A percentile compares a stretch with the other conserved stretches of the same genome.
Conservation (phyloP, 2,113 vertebrate genomes). For the Phalacrocorax aristotelis region DNA sequence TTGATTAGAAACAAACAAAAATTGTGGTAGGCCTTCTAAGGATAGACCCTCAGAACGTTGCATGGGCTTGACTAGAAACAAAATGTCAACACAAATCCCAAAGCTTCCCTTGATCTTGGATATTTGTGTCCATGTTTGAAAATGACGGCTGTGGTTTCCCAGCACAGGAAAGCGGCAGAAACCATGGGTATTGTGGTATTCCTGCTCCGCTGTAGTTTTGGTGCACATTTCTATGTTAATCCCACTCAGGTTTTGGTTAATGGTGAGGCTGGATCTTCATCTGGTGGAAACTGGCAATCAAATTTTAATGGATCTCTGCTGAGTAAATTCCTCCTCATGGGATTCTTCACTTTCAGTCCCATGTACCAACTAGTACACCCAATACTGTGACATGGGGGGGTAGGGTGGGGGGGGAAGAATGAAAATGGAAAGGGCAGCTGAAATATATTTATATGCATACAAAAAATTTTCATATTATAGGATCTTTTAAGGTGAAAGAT, state of each 20-base stretch:
- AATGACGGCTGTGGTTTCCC: not conserved
- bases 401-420: not conserved
- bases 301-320: not conserved
- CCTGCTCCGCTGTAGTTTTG: not conserved
- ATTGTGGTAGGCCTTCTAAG: not conserved
- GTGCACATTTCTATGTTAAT: not conserved
- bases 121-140: not conserved
- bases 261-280: not conserved
- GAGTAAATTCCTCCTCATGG: not conserved
- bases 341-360: not conserved
- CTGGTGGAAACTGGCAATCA: not conserved
- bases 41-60: not conserved
- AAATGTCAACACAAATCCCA: not conserved
- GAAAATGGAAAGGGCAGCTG: not conserved
- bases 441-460: not conserved
- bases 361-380: not conserved
- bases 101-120: not conserved
- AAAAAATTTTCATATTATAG: not conserved
- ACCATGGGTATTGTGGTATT: not conserved
- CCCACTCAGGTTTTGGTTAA: not conserved
- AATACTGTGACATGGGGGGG: not conserved
- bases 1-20: not conserved
- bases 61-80: not conserved
- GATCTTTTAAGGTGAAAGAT: not conserved
- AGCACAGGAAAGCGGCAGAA: not conserved